Evolutionary conservation across 2,797 vertebrate genomes (phyloP).

Genomic region (Sternarchorhynchus goeldii): DNA sequence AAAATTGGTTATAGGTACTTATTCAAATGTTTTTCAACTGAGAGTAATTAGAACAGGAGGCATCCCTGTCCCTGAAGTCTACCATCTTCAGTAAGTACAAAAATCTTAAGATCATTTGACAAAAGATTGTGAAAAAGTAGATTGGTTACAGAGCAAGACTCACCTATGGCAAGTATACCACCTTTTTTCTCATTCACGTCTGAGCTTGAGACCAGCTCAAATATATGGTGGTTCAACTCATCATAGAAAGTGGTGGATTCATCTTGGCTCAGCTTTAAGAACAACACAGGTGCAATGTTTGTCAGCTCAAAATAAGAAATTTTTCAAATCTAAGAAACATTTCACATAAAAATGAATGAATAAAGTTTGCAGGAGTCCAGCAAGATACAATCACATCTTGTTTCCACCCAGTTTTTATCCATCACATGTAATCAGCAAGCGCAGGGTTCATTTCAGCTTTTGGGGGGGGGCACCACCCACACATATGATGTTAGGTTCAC

Average conservation of each 20-base stretch:
- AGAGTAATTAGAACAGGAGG: not conserved
- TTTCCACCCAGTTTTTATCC: no score
- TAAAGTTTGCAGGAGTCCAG: no score
- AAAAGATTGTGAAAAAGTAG: not conserved
- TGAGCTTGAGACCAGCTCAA: conserved; percentile 97
- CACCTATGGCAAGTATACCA: conserved; percentile 97
- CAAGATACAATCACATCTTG: no score
- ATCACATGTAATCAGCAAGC: no score
- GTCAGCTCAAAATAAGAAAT: no score
- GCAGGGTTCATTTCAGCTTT: no score
- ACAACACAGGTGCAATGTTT: not conserved
- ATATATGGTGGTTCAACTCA: conserved; percentile 98
- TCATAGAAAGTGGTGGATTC: conserved; percentile 97
- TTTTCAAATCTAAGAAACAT: no score
- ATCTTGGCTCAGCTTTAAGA: conserved; percentile 92
- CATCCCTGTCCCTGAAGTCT: no score
- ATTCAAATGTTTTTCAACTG: not conserved
- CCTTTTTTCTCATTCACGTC: conserved; percentile 98
- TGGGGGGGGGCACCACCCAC: no score
- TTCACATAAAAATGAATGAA: no score
- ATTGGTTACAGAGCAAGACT: conserved; percentile 51
- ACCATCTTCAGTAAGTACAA: not conserved
- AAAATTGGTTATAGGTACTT: not conserved
- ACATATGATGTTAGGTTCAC: no score
- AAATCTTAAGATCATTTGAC: not conserved